Evolutionary conservation across 2,113 vertebrate species (phyloP), one percentile per base, ranked within the genome.

Genomic region (Heterocephalus glaber): DNA sequence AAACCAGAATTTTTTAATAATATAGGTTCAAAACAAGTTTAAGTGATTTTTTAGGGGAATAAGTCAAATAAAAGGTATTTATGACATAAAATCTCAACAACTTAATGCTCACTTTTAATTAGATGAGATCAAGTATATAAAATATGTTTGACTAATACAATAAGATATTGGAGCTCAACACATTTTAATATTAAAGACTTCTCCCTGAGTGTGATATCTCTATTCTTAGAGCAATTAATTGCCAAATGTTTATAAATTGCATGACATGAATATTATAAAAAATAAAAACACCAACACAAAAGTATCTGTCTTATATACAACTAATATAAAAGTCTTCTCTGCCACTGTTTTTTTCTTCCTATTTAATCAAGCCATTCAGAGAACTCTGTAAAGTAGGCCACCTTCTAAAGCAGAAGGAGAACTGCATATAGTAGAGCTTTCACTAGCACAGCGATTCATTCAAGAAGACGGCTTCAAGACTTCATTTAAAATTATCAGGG

Each of bases 401-500:
- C 49, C 52, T 95, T 97, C 96, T 95, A 96, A n/a, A 97, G 92
- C 92, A 96, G 79, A 92, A 9, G 0, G 79, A 97, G 90, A 97
- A 94, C 63, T 66, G 19, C 66, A 70, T 87, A 49, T 7, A 98
- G 93, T 28, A 52, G 95, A 96, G 96, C 96, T 97, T 97, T 98
- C 97, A 98, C 96, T 97, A 97, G 98, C 93, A 97, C 94, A 98
- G 96, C 95, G 24, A 89, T 98, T 97, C 98, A 98, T 98, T 98
- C 97, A 98, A 97, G 97, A 98, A 97, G 97, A 85, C 97, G 92
- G 89, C 98, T 98, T 98, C 97, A 98, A 98, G 98, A 98, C 98
- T 98, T 97, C 96, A 97, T 98, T 99, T 98, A 97, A 98, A 98
- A 98, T 98, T 98, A 98, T 98, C 98, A 98, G 98, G 98, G 98